A percentile compares a stretch with the other conserved stretches of the same genome.
phyloP scores from a whole-genome alignment of 2,797 vertebrate genomes.

The Crocidura indochinensis region DNA sequence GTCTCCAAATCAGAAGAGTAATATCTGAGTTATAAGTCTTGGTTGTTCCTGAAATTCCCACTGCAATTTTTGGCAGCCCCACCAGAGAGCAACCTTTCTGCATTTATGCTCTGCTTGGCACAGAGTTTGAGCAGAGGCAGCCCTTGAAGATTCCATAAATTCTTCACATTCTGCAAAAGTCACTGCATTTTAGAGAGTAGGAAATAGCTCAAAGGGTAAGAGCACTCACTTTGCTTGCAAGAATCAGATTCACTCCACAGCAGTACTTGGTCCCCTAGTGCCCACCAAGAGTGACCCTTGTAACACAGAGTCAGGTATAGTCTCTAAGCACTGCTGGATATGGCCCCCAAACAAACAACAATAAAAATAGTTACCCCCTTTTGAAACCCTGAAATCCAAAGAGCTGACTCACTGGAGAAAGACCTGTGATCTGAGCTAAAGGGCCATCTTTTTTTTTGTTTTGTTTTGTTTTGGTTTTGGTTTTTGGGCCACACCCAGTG shows the following conservation, averaged over 20 bases:
- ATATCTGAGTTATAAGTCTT: constrained; percentile 15
- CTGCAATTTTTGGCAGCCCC: constrained; percentile 76
- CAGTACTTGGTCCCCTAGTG: neutral
- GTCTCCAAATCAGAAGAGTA: constrained; percentile 20
- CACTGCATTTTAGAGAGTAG: neutral
- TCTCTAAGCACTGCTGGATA: too few species aligned
- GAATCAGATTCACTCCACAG: neutral
- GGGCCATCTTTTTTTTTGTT: neutral
- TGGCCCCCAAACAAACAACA: neutral
- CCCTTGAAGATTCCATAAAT: constrained; percentile 4
- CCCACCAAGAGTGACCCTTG: too few species aligned
- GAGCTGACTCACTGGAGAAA: neutral
- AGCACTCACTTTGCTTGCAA: neutral
- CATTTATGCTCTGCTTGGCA: constrained; percentile 43
- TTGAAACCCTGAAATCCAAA: constrained; percentile 48
- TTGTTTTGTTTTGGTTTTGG: too few species aligned
- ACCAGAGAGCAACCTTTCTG: constrained; percentile 84
- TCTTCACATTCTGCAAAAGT: constrained; percentile 7
- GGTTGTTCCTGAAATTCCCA: constrained; percentile 16
- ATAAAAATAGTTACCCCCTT: neutral
- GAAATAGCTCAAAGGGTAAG: too few species aligned
- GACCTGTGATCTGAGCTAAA: neutral
- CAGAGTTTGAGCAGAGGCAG: constrained; percentile 25
- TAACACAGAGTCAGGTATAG: too few species aligned
- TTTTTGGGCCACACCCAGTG: too few species aligned